phyloP scores from a whole-genome alignment of 1,140 invertebrate genomes.

The Pinna nobilis region DNA sequence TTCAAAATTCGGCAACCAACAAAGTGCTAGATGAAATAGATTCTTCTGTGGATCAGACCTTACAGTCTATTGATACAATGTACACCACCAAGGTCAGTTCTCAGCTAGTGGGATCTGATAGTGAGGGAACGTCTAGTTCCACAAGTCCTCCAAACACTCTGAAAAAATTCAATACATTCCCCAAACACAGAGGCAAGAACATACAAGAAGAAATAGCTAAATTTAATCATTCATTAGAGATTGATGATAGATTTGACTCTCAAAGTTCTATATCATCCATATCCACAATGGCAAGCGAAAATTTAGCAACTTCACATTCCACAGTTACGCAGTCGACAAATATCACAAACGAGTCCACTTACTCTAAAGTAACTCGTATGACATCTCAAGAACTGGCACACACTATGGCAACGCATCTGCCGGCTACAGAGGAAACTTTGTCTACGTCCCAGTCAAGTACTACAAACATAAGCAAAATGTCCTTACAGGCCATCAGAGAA shows the following conservation, averaged over 20 bases:
- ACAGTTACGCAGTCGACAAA: constrained; percentile 13
- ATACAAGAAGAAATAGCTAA: constrained; percentile 31
- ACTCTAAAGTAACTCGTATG: constrained; percentile 47
- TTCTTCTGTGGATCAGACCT: constrained; percentile 64
- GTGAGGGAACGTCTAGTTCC: constrained; percentile 51
- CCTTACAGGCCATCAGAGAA: constrained; percentile 73
- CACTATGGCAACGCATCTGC: constrained; percentile 64
- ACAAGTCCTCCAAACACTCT: constrained; percentile 36
- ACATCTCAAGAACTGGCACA: constrained; percentile 65
- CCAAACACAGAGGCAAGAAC: constrained; percentile 34
- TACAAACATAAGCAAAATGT: constrained; percentile 59
- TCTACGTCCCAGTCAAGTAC: constrained; percentile 51
- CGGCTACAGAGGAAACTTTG: constrained; percentile 50
- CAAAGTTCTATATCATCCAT: constrained; percentile 67
- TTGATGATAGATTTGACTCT: constrained; percentile 57
- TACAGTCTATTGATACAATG: constrained; percentile 64
- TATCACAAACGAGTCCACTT: constrained; percentile 39
- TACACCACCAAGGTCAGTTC: constrained; percentile 23
- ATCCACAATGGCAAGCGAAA: constrained; percentile 63
- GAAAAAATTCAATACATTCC: constrained; percentile 60
- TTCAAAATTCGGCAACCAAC: constrained; percentile 65
- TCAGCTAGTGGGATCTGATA: constrained; percentile 52
- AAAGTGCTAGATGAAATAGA: constrained; percentile 69
- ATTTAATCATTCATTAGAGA: constrained; percentile 48
- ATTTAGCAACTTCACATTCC: constrained; percentile 11